Conservation (phyloP, 1,140 invertebrate genomes). For the Musca domestica region DNA sequence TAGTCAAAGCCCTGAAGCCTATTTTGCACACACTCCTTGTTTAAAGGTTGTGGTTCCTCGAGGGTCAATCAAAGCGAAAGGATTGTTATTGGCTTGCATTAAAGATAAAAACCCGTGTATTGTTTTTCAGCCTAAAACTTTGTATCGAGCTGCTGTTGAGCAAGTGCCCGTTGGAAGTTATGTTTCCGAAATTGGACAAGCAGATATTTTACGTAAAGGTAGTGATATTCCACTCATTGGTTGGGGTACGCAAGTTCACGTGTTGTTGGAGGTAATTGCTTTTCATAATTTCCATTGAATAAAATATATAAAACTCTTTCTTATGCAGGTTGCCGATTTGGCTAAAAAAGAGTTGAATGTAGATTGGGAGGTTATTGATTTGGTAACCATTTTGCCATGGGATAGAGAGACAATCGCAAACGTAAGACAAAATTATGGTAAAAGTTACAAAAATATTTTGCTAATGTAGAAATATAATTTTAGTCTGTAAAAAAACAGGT, state of each 20-base stretch:
- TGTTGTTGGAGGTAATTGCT: slow-evolving; percentile 69
- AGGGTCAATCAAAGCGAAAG: slow-evolving; percentile 94
- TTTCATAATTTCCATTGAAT: background rate
- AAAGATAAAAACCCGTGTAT: slow-evolving; percentile 91
- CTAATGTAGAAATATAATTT: slow-evolving; percentile 30
- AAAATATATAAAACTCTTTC: background rate
- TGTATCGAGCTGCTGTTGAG: slow-evolving; percentile 94
- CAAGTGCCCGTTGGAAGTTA: slow-evolving; percentile 87
- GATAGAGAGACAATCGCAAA: slow-evolving; percentile 86
- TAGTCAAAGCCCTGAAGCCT: slow-evolving; percentile 97
- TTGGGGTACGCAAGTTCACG: slow-evolving; percentile 97
- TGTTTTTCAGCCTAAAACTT: slow-evolving; percentile 95
- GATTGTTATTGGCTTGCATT: slow-evolving; percentile 89
- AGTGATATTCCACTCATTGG: slow-evolving; percentile 87
- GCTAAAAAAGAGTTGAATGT: slow-evolving; percentile 77
- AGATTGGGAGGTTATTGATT: slow-evolving; percentile 93
- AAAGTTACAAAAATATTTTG: background rate
- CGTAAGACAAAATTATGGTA: slow-evolving; percentile 60
- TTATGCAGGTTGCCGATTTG: slow-evolving; percentile 70
- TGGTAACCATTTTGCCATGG: slow-evolving; percentile 94
- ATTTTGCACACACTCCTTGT: slow-evolving; percentile 96
- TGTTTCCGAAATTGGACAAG: slow-evolving; percentile 82
- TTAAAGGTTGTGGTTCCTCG: slow-evolving; percentile 88
- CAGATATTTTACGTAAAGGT: slow-evolving; percentile 87
- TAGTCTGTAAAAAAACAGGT: slow-evolving; percentile 93